Conservation (phyloP, 2,888 invertebrate genomes). For the Apotomis betuletana region DNA sequence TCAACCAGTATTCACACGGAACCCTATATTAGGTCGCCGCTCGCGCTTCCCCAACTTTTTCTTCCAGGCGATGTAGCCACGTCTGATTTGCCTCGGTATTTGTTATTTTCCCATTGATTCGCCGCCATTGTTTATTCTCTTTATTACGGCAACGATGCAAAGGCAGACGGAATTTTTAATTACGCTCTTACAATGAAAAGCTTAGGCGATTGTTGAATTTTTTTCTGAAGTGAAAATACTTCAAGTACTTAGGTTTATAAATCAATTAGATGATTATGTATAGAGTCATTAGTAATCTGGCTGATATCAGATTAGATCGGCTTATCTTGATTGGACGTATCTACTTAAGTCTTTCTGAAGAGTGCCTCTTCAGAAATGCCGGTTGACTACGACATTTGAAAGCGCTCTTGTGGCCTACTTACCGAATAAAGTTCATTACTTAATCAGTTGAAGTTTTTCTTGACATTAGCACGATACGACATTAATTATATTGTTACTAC, state of each 20-base stretch:
- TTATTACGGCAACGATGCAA: slow-evolving; percentile 35
- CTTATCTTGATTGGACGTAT: too few relatives aligned
- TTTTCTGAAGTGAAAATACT: neutral
- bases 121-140: slow-evolving; percentile 51
- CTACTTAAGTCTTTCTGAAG: too few relatives aligned
- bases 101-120: slow-evolving; percentile 60
- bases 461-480: too few relatives aligned
- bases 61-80: slow-evolving; percentile 59
- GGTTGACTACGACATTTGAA: too few relatives aligned
- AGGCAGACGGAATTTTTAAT: slow-evolving; percentile 38
- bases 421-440: too few relatives aligned
- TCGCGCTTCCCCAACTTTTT: slow-evolving; percentile 46
- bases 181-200: slow-evolving; percentile 29
- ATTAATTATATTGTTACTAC: too few relatives aligned
- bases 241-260: neutral
- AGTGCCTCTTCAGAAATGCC: too few relatives aligned
- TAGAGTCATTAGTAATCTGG: neutral
- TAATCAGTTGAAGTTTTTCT: too few relatives aligned
- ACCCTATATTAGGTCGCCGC: slow-evolving; percentile 14
- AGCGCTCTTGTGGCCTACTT: too few relatives aligned
- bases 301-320: too few relatives aligned
- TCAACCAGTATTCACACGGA: slow-evolving; percentile 2
- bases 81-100: slow-evolving; percentile 68
- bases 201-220: slow-evolving; percentile 18
- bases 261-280: neutral